A percentile compares a stretch with the other conserved stretches of the same genome.
These are phyloP conservation scores for Anastrepha ludens DNA, from an alignment of 1,140 invertebrate species.

Conservation along the genomic window DNA sequence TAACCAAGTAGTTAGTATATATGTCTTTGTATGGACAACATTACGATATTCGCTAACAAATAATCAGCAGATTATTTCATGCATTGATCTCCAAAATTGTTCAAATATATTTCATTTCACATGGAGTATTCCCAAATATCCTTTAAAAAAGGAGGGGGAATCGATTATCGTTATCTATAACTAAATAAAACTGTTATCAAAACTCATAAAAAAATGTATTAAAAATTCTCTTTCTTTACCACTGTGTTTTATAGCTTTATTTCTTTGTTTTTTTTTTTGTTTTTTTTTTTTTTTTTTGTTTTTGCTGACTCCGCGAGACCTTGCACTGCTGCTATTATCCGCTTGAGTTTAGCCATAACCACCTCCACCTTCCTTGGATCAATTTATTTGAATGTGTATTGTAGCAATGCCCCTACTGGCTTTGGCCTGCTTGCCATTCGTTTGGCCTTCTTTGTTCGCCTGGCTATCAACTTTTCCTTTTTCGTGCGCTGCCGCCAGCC, in stretches of 20 bases:
- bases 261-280: too few relatives aligned
- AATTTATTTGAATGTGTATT: background rate
- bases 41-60: too few relatives aligned
- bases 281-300: background rate
- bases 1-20: too few relatives aligned
- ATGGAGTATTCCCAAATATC: too few relatives aligned
- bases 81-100: too few relatives aligned
- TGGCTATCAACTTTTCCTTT: slow-evolving; percentile 7
- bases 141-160: too few relatives aligned
- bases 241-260: background rate
- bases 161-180: too few relatives aligned
- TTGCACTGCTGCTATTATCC: background rate
- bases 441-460: slow-evolving; percentile 43
- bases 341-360: background rate
- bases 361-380: background rate
- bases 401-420: background rate
- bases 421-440: slow-evolving; percentile 17
- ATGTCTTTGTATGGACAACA: too few relatives aligned
- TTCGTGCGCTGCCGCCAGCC: background rate
- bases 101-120: too few relatives aligned
- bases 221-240: background rate
- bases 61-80: too few relatives aligned
- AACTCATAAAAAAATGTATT: too few relatives aligned
- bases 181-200: too few relatives aligned
- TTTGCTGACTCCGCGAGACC: background rate